Conservation (phyloP, 2,113 vertebrate species). For the Callionymus lyra region DNA sequence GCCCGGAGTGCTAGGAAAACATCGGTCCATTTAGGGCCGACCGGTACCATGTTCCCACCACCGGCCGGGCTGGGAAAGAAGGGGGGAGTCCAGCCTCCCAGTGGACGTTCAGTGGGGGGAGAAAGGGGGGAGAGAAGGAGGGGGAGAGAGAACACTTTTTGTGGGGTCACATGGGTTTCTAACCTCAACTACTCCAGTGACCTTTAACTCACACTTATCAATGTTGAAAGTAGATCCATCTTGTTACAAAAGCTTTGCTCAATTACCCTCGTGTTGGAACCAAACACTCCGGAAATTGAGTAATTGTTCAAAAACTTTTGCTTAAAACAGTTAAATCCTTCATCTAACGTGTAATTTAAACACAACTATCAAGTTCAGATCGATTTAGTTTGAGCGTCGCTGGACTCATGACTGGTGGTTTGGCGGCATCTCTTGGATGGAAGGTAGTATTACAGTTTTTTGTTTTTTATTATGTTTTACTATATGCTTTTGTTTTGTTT, state of each 20-base stretch:
- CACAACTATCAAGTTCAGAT: too few species aligned
- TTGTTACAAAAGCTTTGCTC: background rate
- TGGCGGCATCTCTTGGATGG: constrained; percentile 32
- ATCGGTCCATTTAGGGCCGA: constrained; percentile 53
- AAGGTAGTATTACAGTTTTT: constrained; percentile 3
- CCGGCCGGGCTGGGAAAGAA: constrained; percentile 67
- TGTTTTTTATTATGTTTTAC: too few species aligned
- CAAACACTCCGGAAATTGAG: background rate
- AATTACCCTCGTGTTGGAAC: background rate
- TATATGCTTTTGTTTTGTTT: too few species aligned
- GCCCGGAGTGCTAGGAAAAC: constrained; percentile 66
- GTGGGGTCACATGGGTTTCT: background rate
- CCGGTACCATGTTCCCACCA: constrained; percentile 66
- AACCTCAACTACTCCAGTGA: too few species aligned
- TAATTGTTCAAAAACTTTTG: too few species aligned
- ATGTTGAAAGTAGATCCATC: too few species aligned
- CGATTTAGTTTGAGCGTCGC: too few species aligned
- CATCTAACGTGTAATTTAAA: too few species aligned
- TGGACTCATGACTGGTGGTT: constrained; percentile 2
- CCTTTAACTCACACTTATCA: too few species aligned
- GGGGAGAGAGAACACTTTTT: background rate
- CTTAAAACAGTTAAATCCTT: too few species aligned
- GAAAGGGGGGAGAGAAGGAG: background rate
- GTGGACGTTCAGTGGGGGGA: constrained; percentile 26
- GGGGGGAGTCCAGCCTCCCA: constrained; percentile 41